A percentile compares a stretch with the other conserved stretches of the same genome.
Evolutionary conservation across 2,113 vertebrate species (phyloP).

Genomic region (Aptenodytes patagonicus): DNA sequence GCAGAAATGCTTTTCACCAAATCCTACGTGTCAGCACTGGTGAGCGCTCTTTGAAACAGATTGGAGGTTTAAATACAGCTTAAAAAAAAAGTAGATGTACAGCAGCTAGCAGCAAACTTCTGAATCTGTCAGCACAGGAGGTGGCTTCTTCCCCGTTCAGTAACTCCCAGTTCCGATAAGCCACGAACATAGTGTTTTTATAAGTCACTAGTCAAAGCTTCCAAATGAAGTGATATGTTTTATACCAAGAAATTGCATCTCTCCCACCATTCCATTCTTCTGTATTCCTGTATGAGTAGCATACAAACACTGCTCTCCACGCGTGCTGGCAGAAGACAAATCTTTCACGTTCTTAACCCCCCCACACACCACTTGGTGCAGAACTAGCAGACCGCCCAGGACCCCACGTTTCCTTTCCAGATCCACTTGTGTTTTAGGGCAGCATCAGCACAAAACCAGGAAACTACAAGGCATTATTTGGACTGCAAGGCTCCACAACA

Average conservation of each 20-base stretch:
- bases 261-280: neutral
- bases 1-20: neutral
- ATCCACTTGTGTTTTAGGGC: neutral
- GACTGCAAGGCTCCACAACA: neutral
- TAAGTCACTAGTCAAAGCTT: neutral
- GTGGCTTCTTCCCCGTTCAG: neutral
- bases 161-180: neutral
- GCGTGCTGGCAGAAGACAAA: neutral
- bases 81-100: neutral
- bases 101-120: neutral
- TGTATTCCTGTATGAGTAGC: neutral
- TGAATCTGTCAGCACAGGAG: neutral
- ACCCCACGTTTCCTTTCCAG: neutral
- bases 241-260: neutral
- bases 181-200: fast-evolving
- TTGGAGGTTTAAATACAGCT: neutral
- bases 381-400: neutral
- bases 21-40: neutral
- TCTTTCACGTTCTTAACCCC: neutral
- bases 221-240: fast-evolving
- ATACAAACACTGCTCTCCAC: neutral
- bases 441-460: neutral
- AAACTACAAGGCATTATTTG: neutral
- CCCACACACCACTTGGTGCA: neutral
- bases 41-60: neutral